Evolutionary conservation across 1,140 invertebrate genomes (phyloP).

Genomic region (Melanaphis sacchari): DNA sequence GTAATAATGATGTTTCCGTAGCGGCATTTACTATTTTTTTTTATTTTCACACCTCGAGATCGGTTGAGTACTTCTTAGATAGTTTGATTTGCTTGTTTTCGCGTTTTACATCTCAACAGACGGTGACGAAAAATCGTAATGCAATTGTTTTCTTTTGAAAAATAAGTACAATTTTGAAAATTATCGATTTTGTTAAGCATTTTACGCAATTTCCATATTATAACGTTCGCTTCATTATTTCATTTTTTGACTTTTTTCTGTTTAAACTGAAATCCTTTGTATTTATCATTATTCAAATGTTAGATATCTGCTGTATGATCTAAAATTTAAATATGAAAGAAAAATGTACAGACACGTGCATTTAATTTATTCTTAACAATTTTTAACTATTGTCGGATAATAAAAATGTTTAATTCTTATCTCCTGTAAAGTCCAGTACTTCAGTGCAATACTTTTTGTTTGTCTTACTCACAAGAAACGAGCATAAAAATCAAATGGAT

Average conservation of each 20-base stretch:
- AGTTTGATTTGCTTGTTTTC: neutral
- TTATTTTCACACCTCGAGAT: neutral
- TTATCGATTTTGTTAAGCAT: neutral
- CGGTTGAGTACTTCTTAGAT: neutral
- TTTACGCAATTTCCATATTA: neutral
- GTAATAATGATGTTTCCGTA: neutral
- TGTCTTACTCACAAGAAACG: neutral
- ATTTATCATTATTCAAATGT: neutral
- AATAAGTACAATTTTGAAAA: neutral
- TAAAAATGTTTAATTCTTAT: neutral
- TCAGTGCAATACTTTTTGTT: neutral
- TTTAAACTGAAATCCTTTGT: neutral
- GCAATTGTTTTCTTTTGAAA: neutral
- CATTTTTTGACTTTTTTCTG: neutral
- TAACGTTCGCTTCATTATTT: neutral
- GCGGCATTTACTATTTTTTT: neutral
- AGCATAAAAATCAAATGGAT: neutral
- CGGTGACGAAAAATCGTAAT: neutral
- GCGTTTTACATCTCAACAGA: neutral
- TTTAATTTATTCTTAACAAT: slow-evolving; percentile 17
- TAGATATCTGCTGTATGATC: neutral
- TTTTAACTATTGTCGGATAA: neutral
- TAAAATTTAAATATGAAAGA: slow-evolving; percentile 8
- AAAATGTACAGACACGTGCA: slow-evolving; percentile 4
- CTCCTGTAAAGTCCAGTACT: neutral